phyloP scores from a whole-genome alignment of 2,888 invertebrate genomes.

The Piscicola geometra region DNA sequence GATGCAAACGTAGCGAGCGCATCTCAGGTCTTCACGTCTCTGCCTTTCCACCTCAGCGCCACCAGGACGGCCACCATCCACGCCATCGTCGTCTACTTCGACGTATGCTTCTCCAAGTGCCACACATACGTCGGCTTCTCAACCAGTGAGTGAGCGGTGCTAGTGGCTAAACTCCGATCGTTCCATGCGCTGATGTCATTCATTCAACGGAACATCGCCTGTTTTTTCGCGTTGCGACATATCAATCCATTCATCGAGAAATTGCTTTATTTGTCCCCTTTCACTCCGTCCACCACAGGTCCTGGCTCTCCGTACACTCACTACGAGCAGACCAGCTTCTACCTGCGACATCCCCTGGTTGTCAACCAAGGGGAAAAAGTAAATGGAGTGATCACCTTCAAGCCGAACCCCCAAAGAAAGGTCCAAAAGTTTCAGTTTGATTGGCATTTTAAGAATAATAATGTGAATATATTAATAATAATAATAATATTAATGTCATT shows the following conservation, averaged over 20 bases:
- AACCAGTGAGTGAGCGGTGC: not conserved
- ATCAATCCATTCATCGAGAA: no score
- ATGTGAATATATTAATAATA: not conserved
- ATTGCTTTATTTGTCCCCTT: no score
- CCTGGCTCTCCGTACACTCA: slow-evolving; percentile 10
- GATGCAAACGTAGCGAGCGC: not conserved
- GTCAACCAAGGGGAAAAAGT: not conserved
- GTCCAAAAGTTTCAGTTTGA: not conserved
- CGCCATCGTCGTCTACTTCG: slow-evolving; percentile 10
- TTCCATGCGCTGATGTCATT: no score
- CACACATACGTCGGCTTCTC: slow-evolving; percentile 11
- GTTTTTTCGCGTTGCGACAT: no score
- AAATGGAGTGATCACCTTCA: not conserved
- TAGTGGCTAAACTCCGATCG: no score
- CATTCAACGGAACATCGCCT: no score
- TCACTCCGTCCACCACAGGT: no score
- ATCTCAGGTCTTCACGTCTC: not conserved
- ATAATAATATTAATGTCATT: not conserved
- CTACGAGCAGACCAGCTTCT: not conserved
- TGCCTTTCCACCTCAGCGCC: not conserved
- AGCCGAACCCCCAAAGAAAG: not conserved
- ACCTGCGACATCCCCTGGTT: not conserved
- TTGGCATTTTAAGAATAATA: not conserved
- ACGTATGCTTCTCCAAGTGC: slow-evolving; percentile 11
- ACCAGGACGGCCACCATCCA: not conserved